phyloP scores from a whole-genome alignment of 2,797 vertebrate species.

The Merluccius polli region DNA sequence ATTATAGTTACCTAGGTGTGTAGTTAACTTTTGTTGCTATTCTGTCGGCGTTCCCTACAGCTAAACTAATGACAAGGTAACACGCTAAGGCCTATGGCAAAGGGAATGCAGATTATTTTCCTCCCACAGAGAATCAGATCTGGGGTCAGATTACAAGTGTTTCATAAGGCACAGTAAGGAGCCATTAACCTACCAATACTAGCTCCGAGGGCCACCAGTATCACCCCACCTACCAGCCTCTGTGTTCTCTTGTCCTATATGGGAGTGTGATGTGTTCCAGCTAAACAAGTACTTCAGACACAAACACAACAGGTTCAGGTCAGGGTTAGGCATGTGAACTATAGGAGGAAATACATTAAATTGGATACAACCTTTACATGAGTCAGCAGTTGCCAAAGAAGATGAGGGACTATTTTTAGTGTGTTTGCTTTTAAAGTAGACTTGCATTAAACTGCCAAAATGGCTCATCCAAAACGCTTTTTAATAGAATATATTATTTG shows the following conservation, averaged over 20 bases:
- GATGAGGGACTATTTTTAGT: neutral
- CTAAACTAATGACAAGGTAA: neutral
- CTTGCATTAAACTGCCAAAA: neutral
- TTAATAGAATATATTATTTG: neutral
- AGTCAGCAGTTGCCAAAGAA: neutral
- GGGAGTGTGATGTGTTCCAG: neutral
- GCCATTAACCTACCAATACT: neutral
- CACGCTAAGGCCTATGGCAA: neutral
- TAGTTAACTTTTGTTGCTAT: neutral
- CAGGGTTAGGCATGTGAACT: neutral
- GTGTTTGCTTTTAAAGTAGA: neutral
- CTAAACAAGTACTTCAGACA: neutral
- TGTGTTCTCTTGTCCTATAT: neutral
- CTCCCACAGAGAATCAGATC: neutral
- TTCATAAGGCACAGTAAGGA: neutral
- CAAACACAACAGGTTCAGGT: neutral
- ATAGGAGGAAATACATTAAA: neutral
- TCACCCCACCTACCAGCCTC: neutral
- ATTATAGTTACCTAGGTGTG: neutral
- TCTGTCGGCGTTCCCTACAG: neutral
- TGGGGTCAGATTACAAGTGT: conserved; percentile 1
- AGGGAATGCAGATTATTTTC: neutral
- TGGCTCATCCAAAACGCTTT: neutral
- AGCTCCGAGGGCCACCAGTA: neutral
- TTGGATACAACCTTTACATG: neutral